phyloP scores from a whole-genome alignment of 2,113 vertebrate genomes.

The Typhlomys cinereus region DNA sequence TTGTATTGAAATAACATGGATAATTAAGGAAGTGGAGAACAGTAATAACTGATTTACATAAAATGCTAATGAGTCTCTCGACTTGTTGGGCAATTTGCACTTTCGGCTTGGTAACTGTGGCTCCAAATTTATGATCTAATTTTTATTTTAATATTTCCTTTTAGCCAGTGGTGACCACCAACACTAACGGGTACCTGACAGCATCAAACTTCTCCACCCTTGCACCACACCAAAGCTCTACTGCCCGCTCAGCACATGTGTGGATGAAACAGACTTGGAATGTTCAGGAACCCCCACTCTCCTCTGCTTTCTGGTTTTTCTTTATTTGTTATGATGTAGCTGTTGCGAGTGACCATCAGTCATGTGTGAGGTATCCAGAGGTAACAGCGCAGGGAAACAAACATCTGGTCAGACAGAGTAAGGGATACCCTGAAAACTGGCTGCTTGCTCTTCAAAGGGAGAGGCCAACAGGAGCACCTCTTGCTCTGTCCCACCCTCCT shows the following conservation, averaged over 20 bases:
- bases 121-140: conserved; percentile 88
- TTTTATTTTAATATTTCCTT: conserved; percentile 85
- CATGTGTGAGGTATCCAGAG: conserved; percentile 48
- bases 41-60: conserved; percentile 99
- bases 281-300: not conserved
- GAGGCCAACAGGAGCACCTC: not conserved
- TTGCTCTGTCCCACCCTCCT: not conserved
- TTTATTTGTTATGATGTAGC: not conserved
- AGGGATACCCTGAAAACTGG: fast-evolving
- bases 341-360: not conserved
- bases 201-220: not conserved
- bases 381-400: not conserved
- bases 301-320: not conserved
- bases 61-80: conserved; percentile 98
- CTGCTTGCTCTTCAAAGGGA: not conserved
- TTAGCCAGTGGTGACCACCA: conserved; percentile 71
- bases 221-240: not conserved
- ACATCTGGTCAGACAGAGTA: fast-evolving
- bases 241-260: fast-evolving
- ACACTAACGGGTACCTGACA: conserved; percentile 50
- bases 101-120: conserved; percentile 85
- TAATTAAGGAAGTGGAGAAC: conserved; percentile 99
- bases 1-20: conserved; percentile 99
- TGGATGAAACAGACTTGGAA: fast-evolving
- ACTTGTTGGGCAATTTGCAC: conserved; percentile 91